Evolutionary conservation across 2,113 vertebrate genomes (phyloP).

Genomic region (Nestor notabilis): DNA sequence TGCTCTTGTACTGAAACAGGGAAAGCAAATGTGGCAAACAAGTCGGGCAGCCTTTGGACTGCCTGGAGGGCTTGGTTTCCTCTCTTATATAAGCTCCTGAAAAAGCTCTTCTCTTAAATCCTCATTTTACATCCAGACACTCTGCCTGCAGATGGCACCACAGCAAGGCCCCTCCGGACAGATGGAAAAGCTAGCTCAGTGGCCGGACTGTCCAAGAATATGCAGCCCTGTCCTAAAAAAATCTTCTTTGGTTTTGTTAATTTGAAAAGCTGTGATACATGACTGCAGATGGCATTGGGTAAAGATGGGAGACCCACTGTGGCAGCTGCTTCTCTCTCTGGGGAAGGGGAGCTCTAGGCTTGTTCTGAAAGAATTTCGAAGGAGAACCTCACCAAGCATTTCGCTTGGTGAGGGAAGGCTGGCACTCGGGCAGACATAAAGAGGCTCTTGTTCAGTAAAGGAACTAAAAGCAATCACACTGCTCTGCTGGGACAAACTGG

Average conservation of each 20-base stretch:
- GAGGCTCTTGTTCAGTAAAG: background rate
- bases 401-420: background rate
- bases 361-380: background rate
- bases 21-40: background rate
- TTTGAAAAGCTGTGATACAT: background rate
- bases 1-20: background rate
- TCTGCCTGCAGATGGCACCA: conserved; percentile 43
- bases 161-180: background rate
- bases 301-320: background rate
- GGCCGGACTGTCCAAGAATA: background rate
- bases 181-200: background rate
- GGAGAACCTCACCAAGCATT: too few relatives aligned
- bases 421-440: background rate
- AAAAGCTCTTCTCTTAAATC: background rate
- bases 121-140: background rate
- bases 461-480: fast-evolving
- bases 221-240: background rate
- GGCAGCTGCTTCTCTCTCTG: background rate
- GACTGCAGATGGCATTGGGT: background rate
- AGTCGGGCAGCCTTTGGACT: background rate
- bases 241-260: fast-evolving
- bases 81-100: background rate
- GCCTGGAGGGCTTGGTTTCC: background rate
- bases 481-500: background rate
- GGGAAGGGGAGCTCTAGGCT: background rate